Evolutionary conservation across 2,797 vertebrate genomes (phyloP).

Genomic region (Remorina albescens): DNA sequence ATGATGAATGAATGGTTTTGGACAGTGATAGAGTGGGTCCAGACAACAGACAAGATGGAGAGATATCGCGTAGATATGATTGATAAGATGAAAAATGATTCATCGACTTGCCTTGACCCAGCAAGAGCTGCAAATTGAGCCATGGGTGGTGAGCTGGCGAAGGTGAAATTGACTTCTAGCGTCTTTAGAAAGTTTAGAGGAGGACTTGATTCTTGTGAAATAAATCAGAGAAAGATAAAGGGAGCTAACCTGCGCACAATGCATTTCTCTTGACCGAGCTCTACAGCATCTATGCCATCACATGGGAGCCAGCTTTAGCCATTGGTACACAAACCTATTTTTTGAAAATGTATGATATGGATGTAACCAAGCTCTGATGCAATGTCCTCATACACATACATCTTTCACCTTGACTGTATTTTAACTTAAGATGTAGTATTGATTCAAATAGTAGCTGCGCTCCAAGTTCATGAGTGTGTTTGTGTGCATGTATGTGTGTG

Average conservation of each 20-base stretch:
- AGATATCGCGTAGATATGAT: slow-evolving; percentile 69
- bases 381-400: slow-evolving; percentile 37
- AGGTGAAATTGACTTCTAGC: slow-evolving; percentile 66
- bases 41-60: slow-evolving; percentile 69
- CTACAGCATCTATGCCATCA: slow-evolving; percentile 8
- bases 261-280: slow-evolving; percentile 48
- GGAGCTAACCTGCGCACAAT: slow-evolving; percentile 27
- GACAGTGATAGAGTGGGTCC: slow-evolving; percentile 69
- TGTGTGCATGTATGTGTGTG: slow-evolving; percentile 10
- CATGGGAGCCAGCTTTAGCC: slow-evolving; percentile 29
- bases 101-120: slow-evolving; percentile 72
- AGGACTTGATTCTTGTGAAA: slow-evolving; percentile 45
- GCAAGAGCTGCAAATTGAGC: slow-evolving; percentile 64
- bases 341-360: neutral
- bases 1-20: slow-evolving; percentile 70
- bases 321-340: slow-evolving; percentile 13
- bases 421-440: slow-evolving; percentile 73
- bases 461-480: slow-evolving; percentile 15
- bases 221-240: slow-evolving; percentile 45
- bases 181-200: slow-evolving; percentile 63
- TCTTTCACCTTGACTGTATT: slow-evolving; percentile 73
- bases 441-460: slow-evolving; percentile 67
- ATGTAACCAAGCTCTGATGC: slow-evolving; percentile 29
- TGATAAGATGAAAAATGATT: slow-evolving; percentile 81
- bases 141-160: slow-evolving; percentile 32